A percentile compares a stretch with the other conserved stretches of the same genome.
phyloP scores from a whole-genome alignment of 2,797 vertebrate species.

The Delichon dasypus region DNA sequence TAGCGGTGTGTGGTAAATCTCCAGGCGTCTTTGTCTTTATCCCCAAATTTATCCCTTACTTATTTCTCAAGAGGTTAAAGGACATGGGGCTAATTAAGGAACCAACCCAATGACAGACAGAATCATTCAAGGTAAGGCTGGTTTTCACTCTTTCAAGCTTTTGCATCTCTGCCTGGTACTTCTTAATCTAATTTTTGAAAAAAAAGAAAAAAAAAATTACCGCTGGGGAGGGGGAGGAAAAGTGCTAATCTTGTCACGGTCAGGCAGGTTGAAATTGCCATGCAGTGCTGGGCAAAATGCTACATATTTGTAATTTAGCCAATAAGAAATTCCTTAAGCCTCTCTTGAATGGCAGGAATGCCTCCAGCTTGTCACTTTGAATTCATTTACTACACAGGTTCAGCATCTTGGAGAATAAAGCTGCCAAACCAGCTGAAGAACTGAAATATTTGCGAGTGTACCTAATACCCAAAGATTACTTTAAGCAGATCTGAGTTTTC shows the following conservation, averaged over 20 bases:
- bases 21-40: conserved; percentile 81
- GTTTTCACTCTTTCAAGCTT: conserved; percentile 77
- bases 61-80: conserved; percentile 88
- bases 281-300: conserved; percentile 81
- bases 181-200: conserved; percentile 80
- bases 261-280: conserved; percentile 80
- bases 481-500: conserved; percentile 57
- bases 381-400: conserved; percentile 74
- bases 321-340: conserved; percentile 93
- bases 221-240: conserved; percentile 64
- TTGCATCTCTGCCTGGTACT: conserved; percentile 86
- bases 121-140: conserved; percentile 87
- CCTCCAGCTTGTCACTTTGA: conserved; percentile 85
- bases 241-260: conserved; percentile 87
- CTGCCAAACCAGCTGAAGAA: conserved; percentile 63
- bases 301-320: conserved; percentile 88
- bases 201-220: conserved; percentile 27
- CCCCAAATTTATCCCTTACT: conserved; percentile 87
- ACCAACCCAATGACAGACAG: conserved; percentile 82
- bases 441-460: conserved; percentile 20
- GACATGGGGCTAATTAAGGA: conserved; percentile 89
- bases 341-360: conserved; percentile 84
- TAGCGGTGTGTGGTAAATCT: conserved; percentile 91
- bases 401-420: conserved; percentile 69
- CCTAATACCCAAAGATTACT: conserved; percentile 40